Evolutionary conservation across 2,797 vertebrate species (phyloP).

Genomic region (Chiroxiphia lanceolata): DNA sequence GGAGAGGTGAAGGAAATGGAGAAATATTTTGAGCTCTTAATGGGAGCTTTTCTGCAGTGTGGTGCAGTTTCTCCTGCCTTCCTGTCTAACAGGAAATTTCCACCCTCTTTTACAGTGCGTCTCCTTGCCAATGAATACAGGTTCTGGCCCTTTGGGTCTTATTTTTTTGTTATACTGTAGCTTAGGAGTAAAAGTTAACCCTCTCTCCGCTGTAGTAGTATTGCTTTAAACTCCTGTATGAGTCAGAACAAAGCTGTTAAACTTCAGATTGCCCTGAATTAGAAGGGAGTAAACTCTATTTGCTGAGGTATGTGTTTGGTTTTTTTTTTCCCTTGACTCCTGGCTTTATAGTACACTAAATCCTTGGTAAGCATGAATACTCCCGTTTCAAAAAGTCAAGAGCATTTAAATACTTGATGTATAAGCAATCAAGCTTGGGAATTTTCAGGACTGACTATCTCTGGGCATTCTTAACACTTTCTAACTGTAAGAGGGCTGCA

Average conservation of each 20-base stretch:
- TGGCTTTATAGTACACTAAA: not conserved
- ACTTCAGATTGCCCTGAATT: not conserved
- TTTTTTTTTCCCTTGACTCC: not conserved
- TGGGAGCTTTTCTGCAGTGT: not conserved
- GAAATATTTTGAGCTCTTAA: not conserved
- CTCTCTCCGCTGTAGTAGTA: not conserved
- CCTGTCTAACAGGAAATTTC: conserved; percentile 20
- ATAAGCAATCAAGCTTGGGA: not conserved
- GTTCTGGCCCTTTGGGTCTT: not conserved
- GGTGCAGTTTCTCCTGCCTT: not conserved
- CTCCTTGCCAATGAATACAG: conserved; percentile 6
- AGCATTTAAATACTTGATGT: not conserved
- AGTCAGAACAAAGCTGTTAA: not conserved
- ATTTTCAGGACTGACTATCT: not conserved
- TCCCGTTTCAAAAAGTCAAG: not conserved
- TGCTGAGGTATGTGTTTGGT: not conserved
- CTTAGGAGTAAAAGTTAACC: conserved; percentile 12
- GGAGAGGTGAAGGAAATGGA: not conserved
- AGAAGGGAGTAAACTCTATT: not conserved
- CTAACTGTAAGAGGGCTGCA: not conserved
- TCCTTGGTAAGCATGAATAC: not conserved
- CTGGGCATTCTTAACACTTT: not conserved
- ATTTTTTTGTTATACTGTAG: not conserved
- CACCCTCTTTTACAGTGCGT: not conserved
- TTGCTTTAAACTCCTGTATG: not conserved